Percentiles rank a stretch among this genome's conserved stretches.
Conservation (phyloP, 1,140 invertebrate species). For the Papilio dardanus region DNA sequence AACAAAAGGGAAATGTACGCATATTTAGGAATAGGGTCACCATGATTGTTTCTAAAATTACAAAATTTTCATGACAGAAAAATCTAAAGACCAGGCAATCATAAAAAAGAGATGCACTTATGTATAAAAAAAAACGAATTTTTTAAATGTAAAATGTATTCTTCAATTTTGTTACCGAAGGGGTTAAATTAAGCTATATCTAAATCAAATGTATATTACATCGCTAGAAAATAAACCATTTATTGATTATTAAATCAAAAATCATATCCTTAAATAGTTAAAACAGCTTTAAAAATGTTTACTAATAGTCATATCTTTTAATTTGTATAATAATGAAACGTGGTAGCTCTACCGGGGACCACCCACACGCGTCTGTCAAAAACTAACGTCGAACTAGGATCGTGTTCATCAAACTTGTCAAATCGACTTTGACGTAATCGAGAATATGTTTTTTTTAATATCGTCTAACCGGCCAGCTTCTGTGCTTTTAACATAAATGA, state of each 20-base stretch:
- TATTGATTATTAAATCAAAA: not conserved
- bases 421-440: slow-evolving; percentile 79
- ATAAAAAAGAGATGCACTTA: too few species aligned
- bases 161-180: too few species aligned
- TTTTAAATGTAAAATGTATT: too few species aligned
- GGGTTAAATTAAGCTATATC: not conserved
- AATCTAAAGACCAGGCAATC: too few species aligned
- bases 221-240: not conserved
- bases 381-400: slow-evolving; percentile 67
- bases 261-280: not conserved
- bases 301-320: not conserved
- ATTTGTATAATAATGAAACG: not conserved
- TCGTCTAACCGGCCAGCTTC: slow-evolving; percentile 57
- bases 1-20: slow-evolving; percentile 65
- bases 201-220: not conserved
- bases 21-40: slow-evolving; percentile 41
- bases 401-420: slow-evolving; percentile 81
- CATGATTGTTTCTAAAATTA: slow-evolving; percentile 4
- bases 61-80: not conserved
- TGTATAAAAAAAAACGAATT: too few species aligned
- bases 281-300: not conserved
- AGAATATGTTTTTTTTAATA: slow-evolving; percentile 65
- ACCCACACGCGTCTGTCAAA: slow-evolving; percentile 74
- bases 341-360: slow-evolving; percentile 54
- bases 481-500: slow-evolving; percentile 42